Base-by-base conservation (phyloP, 2,797 vertebrate species). In the Arrhamphus sclerolepis region DNA sequence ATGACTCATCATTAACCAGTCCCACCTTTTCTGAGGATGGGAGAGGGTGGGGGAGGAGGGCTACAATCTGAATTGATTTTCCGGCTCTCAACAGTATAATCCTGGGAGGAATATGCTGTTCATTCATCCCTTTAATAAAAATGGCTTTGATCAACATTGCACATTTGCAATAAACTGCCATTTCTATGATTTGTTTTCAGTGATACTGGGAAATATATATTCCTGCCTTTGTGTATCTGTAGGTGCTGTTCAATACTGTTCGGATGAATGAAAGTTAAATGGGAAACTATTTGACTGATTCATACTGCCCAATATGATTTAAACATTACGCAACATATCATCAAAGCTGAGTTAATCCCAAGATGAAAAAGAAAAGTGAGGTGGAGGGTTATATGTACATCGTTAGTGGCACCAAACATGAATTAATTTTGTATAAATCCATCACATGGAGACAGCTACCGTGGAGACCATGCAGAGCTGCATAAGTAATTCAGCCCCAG, bases 401-500 rank as follows among this genome's bases (percentile, higher is more conserved):
- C 2, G 34, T 16, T 14, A 13, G 34, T 38, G 34, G 46, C 46
- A 58, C 13, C 0, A 13, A 68, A 16, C 28, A 53, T 55, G 13
- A 54, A 9, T 46, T 48, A 69, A 42, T 65, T 70, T 55, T 61
- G 43, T 26, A 38, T 31, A 44, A 75, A 67, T n/a, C 17, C 21
- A 21, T 66, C 56, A 56, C 72, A 18, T 14, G 43, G 24, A 29
- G 63, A 78, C 73, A 73, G 34, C 24, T 46, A 62, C 22, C 49
- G 61, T 59, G 34, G 50, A 71, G 28, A 56, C 52, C 7, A 22
- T 41, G 43, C 52, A 34, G 51, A 72, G 57, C 69, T 20, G 21
- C 49, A 80, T 86, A 59, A 84, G 85, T 88, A 76, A 81, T 87
- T 86, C 83, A 84, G 46, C 28, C 43, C 41, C 42, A 61, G 64